phyloP scores from a whole-genome alignment of 2,888 invertebrate species.

The Nomada goodeniana region DNA sequence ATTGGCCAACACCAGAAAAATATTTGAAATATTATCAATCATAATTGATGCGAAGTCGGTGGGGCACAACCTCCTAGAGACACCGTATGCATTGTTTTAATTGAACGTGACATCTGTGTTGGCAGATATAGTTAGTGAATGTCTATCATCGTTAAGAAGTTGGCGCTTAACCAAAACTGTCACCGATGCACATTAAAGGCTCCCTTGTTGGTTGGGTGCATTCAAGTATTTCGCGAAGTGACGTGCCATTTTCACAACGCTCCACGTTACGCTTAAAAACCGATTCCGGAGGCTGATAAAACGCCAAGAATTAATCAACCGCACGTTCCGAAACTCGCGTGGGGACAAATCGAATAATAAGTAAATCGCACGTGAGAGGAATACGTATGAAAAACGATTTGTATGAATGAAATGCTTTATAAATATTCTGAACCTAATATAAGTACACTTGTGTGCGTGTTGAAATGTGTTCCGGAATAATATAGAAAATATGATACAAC shows the following conservation, averaged over 20 bases:
- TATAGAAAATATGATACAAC: not conserved
- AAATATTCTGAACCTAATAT: not conserved
- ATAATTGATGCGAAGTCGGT: slow-evolving; percentile 50
- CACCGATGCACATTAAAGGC: slow-evolving; percentile 56
- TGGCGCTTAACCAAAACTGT: slow-evolving; percentile 74
- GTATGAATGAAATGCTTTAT: not conserved
- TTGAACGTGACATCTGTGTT: slow-evolving; percentile 68
- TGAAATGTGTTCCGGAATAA: not conserved
- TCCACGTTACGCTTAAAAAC: not conserved
- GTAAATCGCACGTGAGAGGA: not conserved
- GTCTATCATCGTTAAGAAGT: slow-evolving; percentile 74
- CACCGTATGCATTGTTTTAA: slow-evolving; percentile 32
- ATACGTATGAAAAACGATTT: not conserved
- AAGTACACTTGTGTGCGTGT: too few relatives aligned
- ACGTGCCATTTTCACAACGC: slow-evolving; percentile 6
- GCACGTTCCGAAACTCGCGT: not conserved
- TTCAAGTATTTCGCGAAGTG: slow-evolving; percentile 19
- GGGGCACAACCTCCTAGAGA: not conserved
- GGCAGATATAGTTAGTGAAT: slow-evolving; percentile 67
- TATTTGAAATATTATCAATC: slow-evolving; percentile 50
- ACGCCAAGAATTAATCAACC: not conserved
- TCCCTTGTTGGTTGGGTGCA: slow-evolving; percentile 28
- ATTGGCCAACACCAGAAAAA: not conserved
- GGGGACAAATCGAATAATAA: not conserved
- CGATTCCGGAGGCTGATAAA: slow-evolving; percentile 3